Conservation (phyloP, 2,888 invertebrate species). For the Phorcus lineatus region DNA sequence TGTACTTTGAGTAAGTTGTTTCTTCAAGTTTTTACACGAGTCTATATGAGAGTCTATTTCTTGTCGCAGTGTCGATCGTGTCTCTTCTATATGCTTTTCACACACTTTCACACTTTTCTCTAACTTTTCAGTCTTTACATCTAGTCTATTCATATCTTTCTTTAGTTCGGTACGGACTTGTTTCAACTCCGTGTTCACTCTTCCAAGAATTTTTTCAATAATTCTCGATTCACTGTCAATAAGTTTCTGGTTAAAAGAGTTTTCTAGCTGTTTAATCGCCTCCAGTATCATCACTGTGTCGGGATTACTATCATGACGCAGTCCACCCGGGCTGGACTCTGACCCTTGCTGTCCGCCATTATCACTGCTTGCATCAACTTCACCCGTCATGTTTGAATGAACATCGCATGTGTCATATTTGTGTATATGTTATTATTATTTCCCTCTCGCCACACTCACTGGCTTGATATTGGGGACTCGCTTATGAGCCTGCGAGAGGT, state of each 20-base stretch:
- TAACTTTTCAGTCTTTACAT: not conserved
- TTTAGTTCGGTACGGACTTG: not conserved
- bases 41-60: not conserved
- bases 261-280: not conserved
- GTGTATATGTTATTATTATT: too few relatives aligned
- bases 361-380: not conserved
- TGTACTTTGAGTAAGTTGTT: not conserved
- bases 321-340: not conserved
- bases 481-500: too few relatives aligned
- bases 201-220: not conserved
- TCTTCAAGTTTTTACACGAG: not conserved
- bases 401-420: not conserved
- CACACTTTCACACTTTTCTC: not conserved
- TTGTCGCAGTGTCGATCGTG: not conserved
- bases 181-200: not conserved
- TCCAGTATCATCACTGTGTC: not conserved
- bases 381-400: not conserved
- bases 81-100: not conserved
- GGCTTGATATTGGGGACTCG: too few relatives aligned
- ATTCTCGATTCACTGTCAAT: not conserved
- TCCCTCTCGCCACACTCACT: too few relatives aligned
- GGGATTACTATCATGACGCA: not conserved
- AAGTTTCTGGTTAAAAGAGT: conserved; percentile 1
- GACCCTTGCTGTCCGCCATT: not conserved
- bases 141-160: not conserved